Conservation (phyloP, 2,113 vertebrate species). For the Catharus bicknelli region DNA sequence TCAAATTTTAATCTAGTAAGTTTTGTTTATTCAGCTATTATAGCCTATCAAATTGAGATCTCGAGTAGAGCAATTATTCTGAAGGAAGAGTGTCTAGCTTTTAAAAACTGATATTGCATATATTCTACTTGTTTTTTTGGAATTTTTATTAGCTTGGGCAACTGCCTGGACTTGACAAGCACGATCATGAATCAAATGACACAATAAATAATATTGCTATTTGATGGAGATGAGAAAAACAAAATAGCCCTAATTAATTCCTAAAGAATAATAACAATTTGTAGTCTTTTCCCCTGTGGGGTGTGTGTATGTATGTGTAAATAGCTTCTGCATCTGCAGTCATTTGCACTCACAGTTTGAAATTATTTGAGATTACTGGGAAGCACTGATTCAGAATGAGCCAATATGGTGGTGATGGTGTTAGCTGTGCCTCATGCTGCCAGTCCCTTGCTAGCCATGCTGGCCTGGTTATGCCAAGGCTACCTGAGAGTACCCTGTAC, state of each 20-base stretch:
- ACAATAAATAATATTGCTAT: not conserved
- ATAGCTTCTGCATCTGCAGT: not conserved
- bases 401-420: not conserved
- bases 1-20: not conserved
- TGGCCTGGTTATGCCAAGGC: not conserved
- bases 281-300: not conserved
- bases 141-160: slow-evolving; percentile 3
- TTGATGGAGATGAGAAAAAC: not conserved
- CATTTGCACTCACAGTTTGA: not conserved
- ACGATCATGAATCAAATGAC: not conserved
- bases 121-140: not conserved
- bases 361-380: not conserved
- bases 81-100: not conserved
- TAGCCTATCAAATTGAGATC: not conserved
- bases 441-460: fast-evolving
- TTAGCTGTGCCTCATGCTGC: not conserved
- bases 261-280: not conserved
- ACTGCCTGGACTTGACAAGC: not conserved
- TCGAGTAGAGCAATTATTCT: not conserved
- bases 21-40: slow-evolving; percentile 24
- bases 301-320: not conserved
- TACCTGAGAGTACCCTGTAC: not conserved
- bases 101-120: not conserved
- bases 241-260: not conserved
- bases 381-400: not conserved